These are phyloP conservation scores for Leucosticte australis DNA, from an alignment of 2,113 vertebrate species.

Conservation along the genomic window DNA sequence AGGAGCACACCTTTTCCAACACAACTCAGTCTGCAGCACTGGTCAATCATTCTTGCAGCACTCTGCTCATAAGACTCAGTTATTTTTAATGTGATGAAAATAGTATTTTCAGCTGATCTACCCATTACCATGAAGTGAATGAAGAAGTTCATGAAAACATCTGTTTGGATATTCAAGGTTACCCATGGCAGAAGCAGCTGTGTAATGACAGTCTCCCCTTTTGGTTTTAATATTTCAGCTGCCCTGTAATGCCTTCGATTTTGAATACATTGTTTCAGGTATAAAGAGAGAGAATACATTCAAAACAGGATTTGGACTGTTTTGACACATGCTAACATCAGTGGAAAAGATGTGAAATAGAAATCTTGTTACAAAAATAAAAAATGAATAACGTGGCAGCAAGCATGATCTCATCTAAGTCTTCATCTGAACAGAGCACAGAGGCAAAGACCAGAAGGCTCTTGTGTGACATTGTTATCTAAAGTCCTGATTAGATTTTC, in stretches of 20 bases:
- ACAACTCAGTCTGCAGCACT: not conserved
- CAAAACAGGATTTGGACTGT: not conserved
- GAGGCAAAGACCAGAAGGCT: constrained; percentile 48
- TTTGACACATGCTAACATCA: constrained; percentile 16
- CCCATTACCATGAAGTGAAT: not conserved
- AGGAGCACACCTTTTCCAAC: not conserved
- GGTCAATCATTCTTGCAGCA: not conserved
- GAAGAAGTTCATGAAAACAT: not conserved
- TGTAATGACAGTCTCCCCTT: not conserved
- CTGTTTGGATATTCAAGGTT: not conserved
- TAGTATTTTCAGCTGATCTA: not conserved
- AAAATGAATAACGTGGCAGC: constrained; percentile 7
- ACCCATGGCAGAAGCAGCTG: not conserved
- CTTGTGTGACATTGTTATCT: constrained; percentile 59
- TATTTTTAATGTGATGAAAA: not conserved
- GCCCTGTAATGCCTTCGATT: not conserved
- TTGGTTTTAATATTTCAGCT: not conserved
- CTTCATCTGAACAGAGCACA: constrained; percentile 12
- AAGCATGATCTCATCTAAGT: constrained; percentile 50
- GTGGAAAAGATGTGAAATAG: not conserved
- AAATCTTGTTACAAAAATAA: constrained; percentile 51
- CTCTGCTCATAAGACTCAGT: not conserved
- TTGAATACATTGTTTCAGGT: not conserved
- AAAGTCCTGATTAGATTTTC: constrained; percentile 65
- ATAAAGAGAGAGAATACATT: not conserved